Base-by-base conservation (phyloP, 1,140 invertebrate genomes). In the Colletes gigas region DNA sequence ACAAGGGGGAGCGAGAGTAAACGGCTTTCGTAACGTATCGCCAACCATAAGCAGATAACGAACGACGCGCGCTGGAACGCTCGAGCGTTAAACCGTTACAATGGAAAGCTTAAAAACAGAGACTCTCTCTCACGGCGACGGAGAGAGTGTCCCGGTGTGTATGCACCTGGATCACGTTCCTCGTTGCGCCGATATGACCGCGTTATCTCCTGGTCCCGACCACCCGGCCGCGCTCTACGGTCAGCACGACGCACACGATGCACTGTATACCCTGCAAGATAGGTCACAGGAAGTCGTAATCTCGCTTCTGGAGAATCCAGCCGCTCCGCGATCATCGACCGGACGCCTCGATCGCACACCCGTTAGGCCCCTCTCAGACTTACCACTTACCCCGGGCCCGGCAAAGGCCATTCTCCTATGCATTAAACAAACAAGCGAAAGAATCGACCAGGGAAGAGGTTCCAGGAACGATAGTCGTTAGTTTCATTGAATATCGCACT, bases 221-320 rank as follows among this genome's bases (percentile, higher is more conserved):
- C 68, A 83, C 59, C 72, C 84, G 76, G 66, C 68, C 59, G 55
- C 57, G 57, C 59, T 47, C 62, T 41, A 44, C 70, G 62, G 80
- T 72, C 52, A 73, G 10, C 41, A 17, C 59, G 44, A 55, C 57
- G 50, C 76, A 59, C 66, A 47, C 70, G 19, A 30, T 30, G 0
- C 19, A 44, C 19, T 17, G 7, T 8, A 12, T 14, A 17, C 74
- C 17, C 2, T 19, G 10, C 12, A 30, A 17, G 84, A 86, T 86
- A 84, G 84, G 82, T 65, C 66, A 78, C 85, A 87, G 85, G 85
- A 87, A 87, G 82, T 80, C 78, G 67, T 86, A 87, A 87, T 87
- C 85, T 86, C 55, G 41, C 60, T 39, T 60, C 17, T 0, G n/a
- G 59, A 59, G 62, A 71, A 73, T 72, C 72, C 71, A 39, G 52